Evolutionary conservation across 2,113 vertebrate species (phyloP), one percentile per base, ranked within the genome.

Genomic region (Trachemys scripta): DNA sequence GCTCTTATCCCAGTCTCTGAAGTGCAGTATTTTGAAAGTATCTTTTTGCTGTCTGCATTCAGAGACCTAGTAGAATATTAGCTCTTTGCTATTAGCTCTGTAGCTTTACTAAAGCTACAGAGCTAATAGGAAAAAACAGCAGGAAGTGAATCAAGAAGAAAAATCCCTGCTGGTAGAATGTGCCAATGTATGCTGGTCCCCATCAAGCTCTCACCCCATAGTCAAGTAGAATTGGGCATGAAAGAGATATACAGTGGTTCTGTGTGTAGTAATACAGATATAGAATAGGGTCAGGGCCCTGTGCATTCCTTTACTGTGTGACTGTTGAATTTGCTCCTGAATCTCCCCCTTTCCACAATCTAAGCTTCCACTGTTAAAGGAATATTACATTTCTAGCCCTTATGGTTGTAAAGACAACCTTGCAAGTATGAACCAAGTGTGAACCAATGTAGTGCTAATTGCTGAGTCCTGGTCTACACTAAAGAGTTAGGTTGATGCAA

Each of bases 91-190:
- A 29, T 65, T 80, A 59, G 31, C n/a, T 89, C 65, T 88, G 81
- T 89, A 89, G 84, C 24, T 10, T 24, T 57, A 56, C 57, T 82
- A 25, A n/a, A 94, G 19, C 51, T 88, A 59, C 22, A 54, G 79
- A 27, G 42, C 22, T 94, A 80, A 82, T 10, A 59, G 56, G 27
- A 27, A 85, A 93, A 90, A 95, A 22, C 69, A 80, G 10, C 57
- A 87, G 51, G 38, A 31, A 87, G 31, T 0, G 92, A 90, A 94
- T 4, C 17, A 29, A 85, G 50, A 12, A 81, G 85, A 56, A 75
- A 81, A 79, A 91, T 50, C 22, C 35, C 29, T 0, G 0, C 19
- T 79, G 62, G 16, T 69, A 12, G 59, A 76, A 76, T 8, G 38
- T 35, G 50, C 22, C 51, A 53, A 62, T 3, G 8, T 80, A 45